Evolutionary conservation across 2,888 invertebrate genomes (phyloP).

Genomic region (Tipula lateralis): DNA sequence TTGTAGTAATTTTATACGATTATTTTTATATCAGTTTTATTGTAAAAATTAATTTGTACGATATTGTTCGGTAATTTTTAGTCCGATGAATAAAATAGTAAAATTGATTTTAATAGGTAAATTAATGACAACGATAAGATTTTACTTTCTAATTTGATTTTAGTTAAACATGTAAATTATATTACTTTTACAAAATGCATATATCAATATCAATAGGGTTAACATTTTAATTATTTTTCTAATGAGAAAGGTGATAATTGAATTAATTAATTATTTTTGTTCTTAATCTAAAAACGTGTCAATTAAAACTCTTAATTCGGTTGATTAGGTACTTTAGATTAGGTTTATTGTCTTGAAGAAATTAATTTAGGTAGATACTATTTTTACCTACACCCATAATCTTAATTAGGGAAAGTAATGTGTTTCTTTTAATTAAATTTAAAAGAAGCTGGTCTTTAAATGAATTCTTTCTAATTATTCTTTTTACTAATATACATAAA

Average conservation of each 20-base stretch:
- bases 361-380: too few relatives aligned
- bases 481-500: too few relatives aligned
- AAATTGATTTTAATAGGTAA: conserved; percentile 16
- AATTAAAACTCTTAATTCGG: too few relatives aligned
- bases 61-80: conserved; percentile 34
- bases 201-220: not conserved
- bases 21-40: conserved; percentile 33
- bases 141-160: not conserved
- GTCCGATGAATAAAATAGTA: not conserved
- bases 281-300: not conserved
- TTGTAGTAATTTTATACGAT: conserved; percentile 1
- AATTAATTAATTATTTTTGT: not conserved
- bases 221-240: not conserved
- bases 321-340: too few relatives aligned
- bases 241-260: not conserved
- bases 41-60: conserved; percentile 32
- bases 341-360: too few relatives aligned
- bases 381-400: too few relatives aligned
- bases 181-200: conserved; percentile 30
- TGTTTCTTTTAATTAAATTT: too few relatives aligned
- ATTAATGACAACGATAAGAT: not conserved
- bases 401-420: too few relatives aligned
- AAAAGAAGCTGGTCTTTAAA: too few relatives aligned
- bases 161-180: conserved; percentile 27
- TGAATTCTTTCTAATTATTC: too few relatives aligned